These are phyloP conservation scores for Hippocampus zosterae DNA, from an alignment of 2,113 vertebrate genomes.

Conservation along the genomic window DNA sequence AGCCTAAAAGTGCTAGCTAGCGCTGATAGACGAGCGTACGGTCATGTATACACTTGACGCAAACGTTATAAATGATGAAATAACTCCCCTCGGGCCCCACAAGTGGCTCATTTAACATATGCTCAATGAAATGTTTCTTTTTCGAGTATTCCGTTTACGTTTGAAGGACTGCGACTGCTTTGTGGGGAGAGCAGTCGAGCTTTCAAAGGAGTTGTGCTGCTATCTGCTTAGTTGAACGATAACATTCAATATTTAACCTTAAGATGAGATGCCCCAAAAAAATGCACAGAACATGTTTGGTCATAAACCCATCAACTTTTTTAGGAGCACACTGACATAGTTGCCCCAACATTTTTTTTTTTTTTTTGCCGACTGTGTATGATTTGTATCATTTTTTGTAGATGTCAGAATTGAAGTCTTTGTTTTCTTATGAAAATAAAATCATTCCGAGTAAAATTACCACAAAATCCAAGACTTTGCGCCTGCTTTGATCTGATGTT, in stretches of 20 bases:
- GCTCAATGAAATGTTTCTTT: background rate
- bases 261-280: slow-evolving; percentile 34
- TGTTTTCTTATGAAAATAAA: background rate
- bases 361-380: too few species aligned
- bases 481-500: background rate
- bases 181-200: slow-evolving; percentile 27
- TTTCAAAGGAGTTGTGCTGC: slow-evolving; percentile 38
- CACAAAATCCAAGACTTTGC: background rate
- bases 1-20: too few species aligned
- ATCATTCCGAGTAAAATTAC: background rate
- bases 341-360: too few species aligned
- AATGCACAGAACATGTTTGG: background rate
- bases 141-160: slow-evolving; percentile 5
- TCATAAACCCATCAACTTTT: background rate
- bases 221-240: slow-evolving; percentile 34
- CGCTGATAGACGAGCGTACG: too few species aligned
- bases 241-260: slow-evolving; percentile 58
- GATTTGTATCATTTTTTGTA: background rate
- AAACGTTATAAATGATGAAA: too few species aligned
- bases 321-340: too few species aligned
- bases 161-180: slow-evolving; percentile 8
- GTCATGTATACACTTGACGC: too few species aligned
- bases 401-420: background rate
- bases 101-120: slow-evolving; percentile 1
- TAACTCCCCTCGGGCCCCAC: too few species aligned